A percentile compares a stretch with the other conserved stretches of the same genome.
These are phyloP conservation scores for Calonectris borealis DNA, from an alignment of 2,113 vertebrate genomes.

Conservation along the genomic window DNA sequence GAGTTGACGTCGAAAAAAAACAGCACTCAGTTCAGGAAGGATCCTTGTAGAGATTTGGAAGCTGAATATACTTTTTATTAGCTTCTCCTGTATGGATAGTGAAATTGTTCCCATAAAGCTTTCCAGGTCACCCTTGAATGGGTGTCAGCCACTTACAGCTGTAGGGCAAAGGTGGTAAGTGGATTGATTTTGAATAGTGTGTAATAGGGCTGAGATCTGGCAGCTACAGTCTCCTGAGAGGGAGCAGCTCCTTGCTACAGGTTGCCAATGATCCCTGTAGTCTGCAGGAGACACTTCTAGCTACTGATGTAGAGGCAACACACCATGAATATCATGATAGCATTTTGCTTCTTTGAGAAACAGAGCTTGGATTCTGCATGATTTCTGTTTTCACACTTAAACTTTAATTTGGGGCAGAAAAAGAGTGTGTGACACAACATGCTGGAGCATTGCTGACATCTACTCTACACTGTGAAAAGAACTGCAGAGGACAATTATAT, in stretches of 20 bases:
- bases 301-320: not conserved
- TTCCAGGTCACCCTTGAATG: not conserved
- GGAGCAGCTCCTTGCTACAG: not conserved
- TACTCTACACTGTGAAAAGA: not conserved
- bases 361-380: not conserved
- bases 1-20: not conserved
- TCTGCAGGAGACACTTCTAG: not conserved
- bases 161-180: not conserved
- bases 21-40: not conserved
- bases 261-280: not conserved
- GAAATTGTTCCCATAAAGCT: not conserved
- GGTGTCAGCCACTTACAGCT: not conserved
- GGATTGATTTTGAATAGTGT: not conserved
- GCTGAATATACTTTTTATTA: not conserved
- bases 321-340: fast-evolving
- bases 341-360: not conserved
- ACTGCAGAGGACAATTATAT: not conserved
- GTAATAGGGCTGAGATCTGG: not conserved
- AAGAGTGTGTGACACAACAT: not conserved
- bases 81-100: not conserved
- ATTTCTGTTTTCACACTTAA: not conserved
- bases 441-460: not conserved
- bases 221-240: not conserved
- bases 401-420: not conserved
- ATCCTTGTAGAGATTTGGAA: not conserved